A percentile compares a stretch with the other conserved stretches of the same genome.
Evolutionary conservation across 92 coral and sea anemone genomes (phyloP).

Genomic region (Isaurus tuberculatus): DNA sequence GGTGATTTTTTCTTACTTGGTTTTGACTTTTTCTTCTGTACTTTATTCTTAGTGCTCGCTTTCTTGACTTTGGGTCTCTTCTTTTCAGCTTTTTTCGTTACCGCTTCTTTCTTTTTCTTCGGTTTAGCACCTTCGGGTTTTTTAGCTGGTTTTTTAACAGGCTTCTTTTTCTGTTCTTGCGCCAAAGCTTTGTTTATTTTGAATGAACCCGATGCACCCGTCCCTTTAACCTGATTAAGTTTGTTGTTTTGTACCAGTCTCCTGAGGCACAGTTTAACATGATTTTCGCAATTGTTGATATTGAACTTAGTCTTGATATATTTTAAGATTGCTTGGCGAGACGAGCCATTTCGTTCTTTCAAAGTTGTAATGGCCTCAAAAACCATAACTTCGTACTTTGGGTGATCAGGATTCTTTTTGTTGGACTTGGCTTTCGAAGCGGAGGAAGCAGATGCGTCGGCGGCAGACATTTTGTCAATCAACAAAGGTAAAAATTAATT

Average conservation of each 20-base stretch:
- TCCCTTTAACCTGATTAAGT: slow-evolving; percentile 77
- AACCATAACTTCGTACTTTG: slow-evolving; percentile 90
- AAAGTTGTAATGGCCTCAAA: slow-evolving; percentile 71
- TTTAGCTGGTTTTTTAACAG: slow-evolving; percentile 60
- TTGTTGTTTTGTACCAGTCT: slow-evolving; percentile 59
- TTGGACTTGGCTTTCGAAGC: slow-evolving; percentile 50
- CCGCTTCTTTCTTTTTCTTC: slow-evolving; percentile 55
- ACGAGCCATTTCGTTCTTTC: slow-evolving; percentile 90
- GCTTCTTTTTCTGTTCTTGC: slow-evolving; percentile 55
- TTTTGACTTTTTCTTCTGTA: slow-evolving; percentile 54
- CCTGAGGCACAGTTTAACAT: slow-evolving; percentile 71
- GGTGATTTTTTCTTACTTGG: slow-evolving; percentile 58
- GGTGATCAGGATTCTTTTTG: slow-evolving; percentile 86
- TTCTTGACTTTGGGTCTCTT: slow-evolving; percentile 1
- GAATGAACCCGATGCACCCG: slow-evolving; percentile 97
- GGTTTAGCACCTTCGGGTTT: slow-evolving; percentile 61
- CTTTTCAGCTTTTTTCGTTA: slow-evolving; percentile 34
- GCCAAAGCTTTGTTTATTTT: slow-evolving; percentile 64
- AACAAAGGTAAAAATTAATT: slow-evolving; percentile 66
- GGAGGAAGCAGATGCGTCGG: slow-evolving; percentile 38
- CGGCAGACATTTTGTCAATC: slow-evolving; percentile 87
- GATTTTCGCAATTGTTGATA: slow-evolving; percentile 54
- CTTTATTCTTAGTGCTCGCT: background rate
- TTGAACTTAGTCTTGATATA: slow-evolving; percentile 79
- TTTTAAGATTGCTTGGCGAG: slow-evolving; percentile 86